Conservation (phyloP, 2,113 vertebrate genomes). For the Pygathrix nemaeus region DNA sequence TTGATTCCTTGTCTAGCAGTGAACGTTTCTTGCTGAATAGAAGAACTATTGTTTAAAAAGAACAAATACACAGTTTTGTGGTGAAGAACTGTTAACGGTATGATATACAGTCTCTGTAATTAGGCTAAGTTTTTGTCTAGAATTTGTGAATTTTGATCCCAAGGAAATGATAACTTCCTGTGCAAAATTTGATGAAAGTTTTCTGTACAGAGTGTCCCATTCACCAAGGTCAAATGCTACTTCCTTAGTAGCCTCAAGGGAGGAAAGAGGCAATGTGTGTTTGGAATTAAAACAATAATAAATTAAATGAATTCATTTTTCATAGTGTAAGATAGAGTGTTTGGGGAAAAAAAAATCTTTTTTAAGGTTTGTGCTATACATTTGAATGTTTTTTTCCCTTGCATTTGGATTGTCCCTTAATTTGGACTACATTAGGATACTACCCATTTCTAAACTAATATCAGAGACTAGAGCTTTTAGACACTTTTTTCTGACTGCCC, state of each 20-base stretch:
- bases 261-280: neutral
- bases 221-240: neutral
- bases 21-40: slow-evolving; percentile 53
- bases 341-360: neutral
- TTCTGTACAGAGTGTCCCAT: neutral
- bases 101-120: neutral
- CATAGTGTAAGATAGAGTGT: neutral
- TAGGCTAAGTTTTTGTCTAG: slow-evolving; percentile 28
- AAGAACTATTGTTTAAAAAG: neutral
- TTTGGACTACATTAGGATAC: neutral
- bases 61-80: slow-evolving; percentile 6
- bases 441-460: neutral
- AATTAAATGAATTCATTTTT: slow-evolving; percentile 25
- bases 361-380: neutral
- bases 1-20: slow-evolving; percentile 48
- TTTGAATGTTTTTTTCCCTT: neutral
- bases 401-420: neutral
- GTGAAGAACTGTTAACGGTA: slow-evolving; percentile 37
- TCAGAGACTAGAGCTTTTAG: neutral
- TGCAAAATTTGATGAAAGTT: neutral
- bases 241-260: neutral
- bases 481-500: neutral
- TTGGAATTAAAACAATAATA: neutral
- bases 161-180: slow-evolving; percentile 11
- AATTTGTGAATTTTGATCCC: neutral